These are phyloP conservation scores for Poecilus cupreus DNA, from an alignment of 2,888 invertebrate species.

Conservation along the genomic window DNA sequence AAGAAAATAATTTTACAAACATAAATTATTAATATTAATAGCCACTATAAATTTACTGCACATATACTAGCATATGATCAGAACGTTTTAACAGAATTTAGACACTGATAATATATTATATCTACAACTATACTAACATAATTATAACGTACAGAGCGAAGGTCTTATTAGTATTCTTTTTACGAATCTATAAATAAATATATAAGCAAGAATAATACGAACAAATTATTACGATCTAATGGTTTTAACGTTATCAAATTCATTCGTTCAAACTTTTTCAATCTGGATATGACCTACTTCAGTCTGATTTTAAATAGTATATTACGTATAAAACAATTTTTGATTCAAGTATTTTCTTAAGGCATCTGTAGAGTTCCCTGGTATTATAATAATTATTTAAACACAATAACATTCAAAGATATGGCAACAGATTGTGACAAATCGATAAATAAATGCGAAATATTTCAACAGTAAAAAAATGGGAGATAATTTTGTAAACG, in stretches of 20 bases:
- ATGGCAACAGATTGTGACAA: slow-evolving; percentile 53
- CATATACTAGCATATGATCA: not conserved
- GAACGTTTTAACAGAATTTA: slow-evolving; percentile 1
- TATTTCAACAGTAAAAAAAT: slow-evolving; percentile 29
- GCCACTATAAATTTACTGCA: not conserved
- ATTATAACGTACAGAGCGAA: slow-evolving; percentile 27
- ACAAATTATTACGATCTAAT: slow-evolving; percentile 24
- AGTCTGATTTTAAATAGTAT: slow-evolving; percentile 52
- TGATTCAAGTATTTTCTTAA: slow-evolving; percentile 55
- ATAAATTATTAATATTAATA: slow-evolving; percentile 26
- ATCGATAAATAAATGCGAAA: slow-evolving; percentile 44
- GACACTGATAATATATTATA: slow-evolving; percentile 7
- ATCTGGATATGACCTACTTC: slow-evolving; percentile 9
- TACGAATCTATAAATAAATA: slow-evolving; percentile 48
- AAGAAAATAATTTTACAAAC: slow-evolving; percentile 50
- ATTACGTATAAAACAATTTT: slow-evolving; percentile 47
- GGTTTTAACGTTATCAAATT: slow-evolving; percentile 29
- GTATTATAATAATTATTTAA: slow-evolving; percentile 23
- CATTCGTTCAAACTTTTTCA: slow-evolving; percentile 28
- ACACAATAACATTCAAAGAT: slow-evolving; percentile 37
- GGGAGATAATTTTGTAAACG: not conserved
- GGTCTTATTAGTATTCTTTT: slow-evolving; percentile 19
- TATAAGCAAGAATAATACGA: slow-evolving; percentile 44
- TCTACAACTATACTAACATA: slow-evolving; percentile 19
- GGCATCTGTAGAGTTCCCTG: slow-evolving; percentile 60